Evolutionary conservation across 2,888 invertebrate species (phyloP), one percentile per base, ranked within the genome.

Genomic region (Cantharis rustica): DNA sequence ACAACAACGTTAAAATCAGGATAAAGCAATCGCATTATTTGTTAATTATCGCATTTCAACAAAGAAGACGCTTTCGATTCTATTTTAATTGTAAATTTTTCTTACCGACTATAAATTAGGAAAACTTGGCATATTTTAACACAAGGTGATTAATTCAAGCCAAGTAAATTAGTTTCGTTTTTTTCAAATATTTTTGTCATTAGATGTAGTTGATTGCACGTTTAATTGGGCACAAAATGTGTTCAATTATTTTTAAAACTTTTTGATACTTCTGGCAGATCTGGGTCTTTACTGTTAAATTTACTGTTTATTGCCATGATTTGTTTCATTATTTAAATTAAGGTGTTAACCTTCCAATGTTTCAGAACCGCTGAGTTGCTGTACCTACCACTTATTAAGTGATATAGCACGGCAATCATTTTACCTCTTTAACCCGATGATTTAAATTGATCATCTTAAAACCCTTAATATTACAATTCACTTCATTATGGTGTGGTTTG

Each of bases 81-180:
- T 23, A 66, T 66, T 66, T 66, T 66, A 66, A 66, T 66, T 66
- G 64, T 66, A 66, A 66, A 66, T 66, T 66, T 66, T 66, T n/a
- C 64, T 20, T 66, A 66, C 64, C 16, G 64, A n/a, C 17, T 20
- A 66, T 66, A 66, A 66, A 66, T 66, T 66, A 66, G 17, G n/a
- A 66, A 66, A 20, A 66, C 64, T 66, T 20, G 13, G 64, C 64
- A 66, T 66, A 23, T 23, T 27, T 27, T 66, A 20, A 66, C 63
- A 16, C 17, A 10, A 16, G 63, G 16, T 11, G 63, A 63, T 17
- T 63, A 63, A 62, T 16, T 16, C 11, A 62, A 63, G 63, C 5
- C 16, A 63, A 63, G 63, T 63, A 63, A 16, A 63, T 47, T 47
- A 47, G 47, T 47, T 47, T 13, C n/a, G n/a, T 7, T 5, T 47